Conservation (phyloP, 1,140 invertebrate species). For the Tetranychus cinnabarinus region DNA sequence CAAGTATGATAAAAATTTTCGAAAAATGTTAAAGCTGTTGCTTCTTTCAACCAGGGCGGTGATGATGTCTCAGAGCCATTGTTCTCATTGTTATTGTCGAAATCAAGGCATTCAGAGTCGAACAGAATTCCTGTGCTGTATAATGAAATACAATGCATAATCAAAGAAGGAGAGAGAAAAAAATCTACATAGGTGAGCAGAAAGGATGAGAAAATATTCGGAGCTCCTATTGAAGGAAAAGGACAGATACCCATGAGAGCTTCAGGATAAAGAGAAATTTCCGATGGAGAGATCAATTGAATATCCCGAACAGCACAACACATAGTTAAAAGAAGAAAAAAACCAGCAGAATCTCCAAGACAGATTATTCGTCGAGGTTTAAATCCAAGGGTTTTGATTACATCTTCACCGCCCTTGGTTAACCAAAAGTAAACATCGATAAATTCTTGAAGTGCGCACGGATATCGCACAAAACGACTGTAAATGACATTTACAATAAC, state of each 20-base stretch:
- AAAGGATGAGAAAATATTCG: neutral
- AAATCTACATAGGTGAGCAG: neutral
- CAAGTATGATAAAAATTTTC: neutral
- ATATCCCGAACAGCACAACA: neutral
- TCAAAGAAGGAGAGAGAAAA: neutral
- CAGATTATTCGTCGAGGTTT: neutral
- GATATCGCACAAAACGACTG: neutral
- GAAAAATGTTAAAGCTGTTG: no score
- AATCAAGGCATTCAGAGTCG: neutral
- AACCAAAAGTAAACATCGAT: neutral
- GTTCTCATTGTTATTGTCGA: neutral
- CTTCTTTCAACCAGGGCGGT: no score
- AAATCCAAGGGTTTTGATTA: neutral
- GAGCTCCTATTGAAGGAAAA: neutral
- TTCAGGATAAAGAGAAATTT: neutral
- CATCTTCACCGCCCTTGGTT: neutral
- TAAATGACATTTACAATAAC: neutral
- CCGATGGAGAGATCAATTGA: neutral
- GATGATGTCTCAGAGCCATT: neutral
- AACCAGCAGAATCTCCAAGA: neutral
- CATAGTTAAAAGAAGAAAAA: neutral
- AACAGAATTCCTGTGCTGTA: neutral
- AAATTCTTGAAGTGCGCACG: neutral
- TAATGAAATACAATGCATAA: neutral
- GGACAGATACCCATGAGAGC: neutral